These are phyloP conservation scores for Amaurobius ferox DNA, from an alignment of 2,888 invertebrate genomes.

Conservation along the genomic window DNA sequence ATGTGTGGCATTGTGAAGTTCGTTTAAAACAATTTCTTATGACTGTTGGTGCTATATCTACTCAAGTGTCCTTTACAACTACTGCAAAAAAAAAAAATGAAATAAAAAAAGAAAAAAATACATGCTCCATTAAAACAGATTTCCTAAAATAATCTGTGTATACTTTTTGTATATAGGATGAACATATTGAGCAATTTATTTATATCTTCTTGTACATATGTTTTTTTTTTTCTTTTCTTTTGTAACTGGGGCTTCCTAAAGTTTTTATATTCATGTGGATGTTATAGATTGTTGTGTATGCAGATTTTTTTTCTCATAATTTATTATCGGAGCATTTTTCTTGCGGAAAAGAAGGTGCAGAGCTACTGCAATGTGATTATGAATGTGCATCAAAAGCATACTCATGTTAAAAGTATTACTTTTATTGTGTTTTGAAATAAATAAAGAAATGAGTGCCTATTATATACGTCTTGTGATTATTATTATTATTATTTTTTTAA, in stretches of 20 bases:
- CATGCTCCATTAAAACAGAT: neutral
- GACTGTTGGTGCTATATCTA: slow-evolving; percentile 43
- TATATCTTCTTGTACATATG: slow-evolving; percentile 37
- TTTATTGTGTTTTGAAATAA: slow-evolving; percentile 25
- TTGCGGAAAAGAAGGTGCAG: neutral
- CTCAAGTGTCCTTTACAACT: slow-evolving; percentile 64
- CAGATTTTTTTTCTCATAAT: slow-evolving; percentile 24
- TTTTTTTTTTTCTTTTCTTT: slow-evolving; percentile 5
- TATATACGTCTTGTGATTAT: too few species aligned
- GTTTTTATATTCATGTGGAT: slow-evolving; percentile 36
- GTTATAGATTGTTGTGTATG: slow-evolving; percentile 14
- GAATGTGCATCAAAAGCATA: slow-evolving; percentile 1
- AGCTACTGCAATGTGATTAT: neutral
- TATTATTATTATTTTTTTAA: too few species aligned
- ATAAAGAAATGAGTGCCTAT: slow-evolving; percentile 55
- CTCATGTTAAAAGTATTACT: slow-evolving; percentile 7
- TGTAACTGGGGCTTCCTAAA: slow-evolving; percentile 61
- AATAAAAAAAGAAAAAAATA: neutral
- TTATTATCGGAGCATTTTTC: slow-evolving; percentile 26
- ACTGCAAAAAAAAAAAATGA: too few species aligned
- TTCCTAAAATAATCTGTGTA: slow-evolving; percentile 3
- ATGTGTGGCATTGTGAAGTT: too few species aligned
- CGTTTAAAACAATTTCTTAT: too few species aligned
- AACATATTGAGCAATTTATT: slow-evolving; percentile 22
- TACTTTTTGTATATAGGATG: neutral